Base-by-base conservation (phyloP, 2,113 vertebrate species). In the Jacana jacana region DNA sequence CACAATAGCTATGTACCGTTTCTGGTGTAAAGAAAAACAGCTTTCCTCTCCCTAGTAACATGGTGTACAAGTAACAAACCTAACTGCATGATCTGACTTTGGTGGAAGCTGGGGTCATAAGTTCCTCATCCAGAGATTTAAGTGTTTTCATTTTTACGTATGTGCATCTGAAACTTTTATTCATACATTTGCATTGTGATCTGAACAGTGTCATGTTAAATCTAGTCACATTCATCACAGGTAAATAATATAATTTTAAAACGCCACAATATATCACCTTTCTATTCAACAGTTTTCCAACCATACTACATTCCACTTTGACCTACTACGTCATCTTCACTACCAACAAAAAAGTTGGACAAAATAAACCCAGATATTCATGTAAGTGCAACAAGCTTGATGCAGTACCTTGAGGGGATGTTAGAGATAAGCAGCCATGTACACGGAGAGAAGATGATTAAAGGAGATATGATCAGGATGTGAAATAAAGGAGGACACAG, bases 41-140 rank as follows among this genome's bases (percentile, higher is more conserved):
- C 37, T 22, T 73, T n/a, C 20, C 11, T 77, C 20, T 44, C 27
- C 27, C 9, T 0, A 0, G 17, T 70, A 31, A 44, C 30, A 11
- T 51, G 51, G 7, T 31, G 23, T 77, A 57, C 40, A 65, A 51
- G 16, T 39, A 35, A 77, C 3, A 77, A 35, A 81, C 7, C 10
- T n/a, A 30, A 46, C 22, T 49, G 33, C 0, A 0, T 73, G 27
- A 39, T 73, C 23, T 91, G 17, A 71, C 27, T 77, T 86, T 30
- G 17, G 11, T 66, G 25, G 24, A 54, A 69, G 7, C 14, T 73
- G 40, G 0, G 20, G 7, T 83, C 69, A 61, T 1, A 70, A 71
- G 15, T 63, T 84, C 77, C 28, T 48, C 8, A 57, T 24, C 23
- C 15, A 68, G 14, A 4, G 2, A 28, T 72, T 87, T 42, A 64